A percentile compares a stretch with the other conserved stretches of the same genome.
Conservation (phyloP, 2,113 vertebrate species). For the Phrynosoma platyrhinos region DNA sequence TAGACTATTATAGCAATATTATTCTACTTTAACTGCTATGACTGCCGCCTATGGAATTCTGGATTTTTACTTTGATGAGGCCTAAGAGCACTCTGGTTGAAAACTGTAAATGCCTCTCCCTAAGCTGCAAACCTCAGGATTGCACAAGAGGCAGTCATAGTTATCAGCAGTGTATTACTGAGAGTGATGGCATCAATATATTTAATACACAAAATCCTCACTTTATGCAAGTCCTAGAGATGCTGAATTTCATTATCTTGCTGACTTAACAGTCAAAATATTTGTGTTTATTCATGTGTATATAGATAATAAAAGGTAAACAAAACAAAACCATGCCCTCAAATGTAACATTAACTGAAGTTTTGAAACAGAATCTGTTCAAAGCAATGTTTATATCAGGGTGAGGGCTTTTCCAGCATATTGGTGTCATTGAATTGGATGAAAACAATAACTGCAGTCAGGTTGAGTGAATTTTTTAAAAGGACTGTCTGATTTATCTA, state of each 20-base stretch:
- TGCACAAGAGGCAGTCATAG: not conserved
- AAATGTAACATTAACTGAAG: not conserved
- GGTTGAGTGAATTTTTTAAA: not conserved
- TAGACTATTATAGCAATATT: no score
- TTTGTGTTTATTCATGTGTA: not conserved
- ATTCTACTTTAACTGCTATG: no score
- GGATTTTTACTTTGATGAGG: no score
- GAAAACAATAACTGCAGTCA: not conserved
- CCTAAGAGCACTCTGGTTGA: no score
- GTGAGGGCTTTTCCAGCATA: not conserved
- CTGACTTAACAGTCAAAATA: not conserved
- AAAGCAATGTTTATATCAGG: not conserved
- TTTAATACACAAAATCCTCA: not conserved
- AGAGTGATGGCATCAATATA: not conserved
- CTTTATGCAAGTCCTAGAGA: slow-evolving; percentile 4
- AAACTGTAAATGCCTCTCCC: no score
- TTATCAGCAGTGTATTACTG: not conserved
- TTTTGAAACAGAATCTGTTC: slow-evolving; percentile 19
- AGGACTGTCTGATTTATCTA: not conserved
- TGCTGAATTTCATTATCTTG: not conserved
- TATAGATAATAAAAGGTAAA: no score
- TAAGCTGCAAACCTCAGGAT: no score
- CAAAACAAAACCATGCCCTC: no score
- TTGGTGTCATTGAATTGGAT: not conserved
- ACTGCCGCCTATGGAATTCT: no score